Conservation (phyloP, 2,797 vertebrate species). For the Alcedo quadribrachys region DNA sequence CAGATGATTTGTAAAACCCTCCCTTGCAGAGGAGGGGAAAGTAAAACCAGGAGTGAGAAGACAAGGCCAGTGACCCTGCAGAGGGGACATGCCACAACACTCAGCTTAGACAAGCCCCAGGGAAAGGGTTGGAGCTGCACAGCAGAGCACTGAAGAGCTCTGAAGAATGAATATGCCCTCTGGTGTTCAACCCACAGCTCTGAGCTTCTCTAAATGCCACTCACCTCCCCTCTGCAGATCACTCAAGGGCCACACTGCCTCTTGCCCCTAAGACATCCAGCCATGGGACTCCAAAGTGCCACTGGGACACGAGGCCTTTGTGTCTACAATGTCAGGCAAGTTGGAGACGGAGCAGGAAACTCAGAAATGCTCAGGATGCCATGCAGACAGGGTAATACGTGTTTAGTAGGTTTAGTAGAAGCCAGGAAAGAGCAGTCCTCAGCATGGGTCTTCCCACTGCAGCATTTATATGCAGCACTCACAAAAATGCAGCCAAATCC, state of each 20-base stretch:
- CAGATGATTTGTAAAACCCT: neutral
- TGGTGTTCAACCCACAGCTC: constrained; percentile 17
- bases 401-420: neutral
- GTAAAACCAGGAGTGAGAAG: neutral
- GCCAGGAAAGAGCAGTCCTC: neutral
- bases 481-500: neutral
- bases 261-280: neutral
- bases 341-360: accelerated
- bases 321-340: neutral
- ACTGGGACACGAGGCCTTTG: neutral
- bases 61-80: neutral
- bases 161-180: neutral
- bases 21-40: neutral
- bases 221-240: accelerated
- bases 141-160: neutral
- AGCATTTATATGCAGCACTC: accelerated
- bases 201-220: neutral
- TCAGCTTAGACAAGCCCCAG: neutral
- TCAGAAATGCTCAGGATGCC: neutral
- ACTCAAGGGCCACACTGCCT: neutral
- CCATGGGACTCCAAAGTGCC: neutral
- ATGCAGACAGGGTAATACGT: neutral
- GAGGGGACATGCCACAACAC: neutral
- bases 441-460: neutral
- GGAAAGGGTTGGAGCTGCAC: neutral